A percentile compares a stretch with the other conserved stretches of the same genome.
Conservation (phyloP, 23 tunicate species). For the Oikopleura dioica region DNA sequence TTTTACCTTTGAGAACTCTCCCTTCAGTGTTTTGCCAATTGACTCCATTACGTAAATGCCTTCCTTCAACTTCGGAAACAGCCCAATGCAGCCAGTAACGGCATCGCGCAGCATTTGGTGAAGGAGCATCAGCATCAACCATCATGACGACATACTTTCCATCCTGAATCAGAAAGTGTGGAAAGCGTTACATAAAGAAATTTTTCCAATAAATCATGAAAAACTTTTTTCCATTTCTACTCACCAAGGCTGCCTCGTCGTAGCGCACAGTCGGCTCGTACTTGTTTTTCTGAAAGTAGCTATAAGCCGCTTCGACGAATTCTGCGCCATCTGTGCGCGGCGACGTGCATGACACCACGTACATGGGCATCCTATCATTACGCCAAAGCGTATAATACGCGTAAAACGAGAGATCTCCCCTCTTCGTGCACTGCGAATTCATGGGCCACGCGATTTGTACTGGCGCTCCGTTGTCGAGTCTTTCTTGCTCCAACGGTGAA, state of each 20-base stretch:
- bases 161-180: neutral
- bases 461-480: neutral
- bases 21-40: conserved; percentile 5
- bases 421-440: neutral
- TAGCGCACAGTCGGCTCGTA: neutral
- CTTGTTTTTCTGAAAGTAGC: neutral
- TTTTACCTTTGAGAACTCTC: neutral
- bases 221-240: too few relatives aligned
- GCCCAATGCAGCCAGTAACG: conserved; percentile 12
- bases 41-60: conserved; percentile 1
- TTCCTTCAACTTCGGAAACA: neutral
- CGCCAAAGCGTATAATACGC: conserved; percentile 8
- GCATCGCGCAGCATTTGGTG: neutral
- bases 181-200: too few relatives aligned
- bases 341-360: conserved; percentile 4
- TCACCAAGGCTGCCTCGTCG: conserved; percentile 1
- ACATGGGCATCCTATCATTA: conserved; percentile 12
- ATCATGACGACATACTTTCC: neutral
- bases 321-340: neutral
- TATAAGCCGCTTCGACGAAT: neutral
- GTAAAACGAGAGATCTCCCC: conserved; percentile 7
- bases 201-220: too few relatives aligned
- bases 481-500: neutral
- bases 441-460: neutral
- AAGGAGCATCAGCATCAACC: conserved; percentile 7